Percentiles rank a stretch among this genome's conserved stretches.
phyloP scores from a whole-genome alignment of 2,888 invertebrate genomes.

The Diplolepis rosae region DNA sequence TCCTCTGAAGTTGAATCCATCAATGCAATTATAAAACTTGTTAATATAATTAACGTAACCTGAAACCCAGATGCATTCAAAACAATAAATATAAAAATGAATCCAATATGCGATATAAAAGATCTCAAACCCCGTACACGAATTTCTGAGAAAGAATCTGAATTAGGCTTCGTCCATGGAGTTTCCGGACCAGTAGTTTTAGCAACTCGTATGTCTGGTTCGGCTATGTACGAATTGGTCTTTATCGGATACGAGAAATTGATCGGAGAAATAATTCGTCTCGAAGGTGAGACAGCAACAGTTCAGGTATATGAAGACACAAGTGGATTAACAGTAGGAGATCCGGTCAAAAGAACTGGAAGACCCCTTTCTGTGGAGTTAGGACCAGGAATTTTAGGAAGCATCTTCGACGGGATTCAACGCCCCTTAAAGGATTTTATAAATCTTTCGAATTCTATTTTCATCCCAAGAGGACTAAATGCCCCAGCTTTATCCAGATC shows the following conservation, averaged over 20 bases:
- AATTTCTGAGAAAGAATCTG: conserved; percentile 78
- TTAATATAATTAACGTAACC: not conserved
- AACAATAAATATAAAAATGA: not conserved
- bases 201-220: conserved; percentile 97
- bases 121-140: not conserved
- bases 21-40: no score
- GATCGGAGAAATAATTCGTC: conserved; percentile 98
- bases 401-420: conserved; percentile 99
- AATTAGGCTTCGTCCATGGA: conserved; percentile 93
- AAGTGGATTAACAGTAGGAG: conserved; percentile 97
- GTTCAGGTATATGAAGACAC: conserved; percentile 96
- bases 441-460: conserved; percentile 92
- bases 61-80: not conserved
- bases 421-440: conserved; percentile 96
- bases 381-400: conserved; percentile 97
- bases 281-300: conserved; percentile 98
- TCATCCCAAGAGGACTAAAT: conserved; percentile 98
- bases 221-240: conserved; percentile 99
- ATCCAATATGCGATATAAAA: not conserved
- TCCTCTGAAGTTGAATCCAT: not conserved
- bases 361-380: conserved; percentile 98
- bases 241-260: conserved; percentile 96
- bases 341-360: conserved; percentile 96
- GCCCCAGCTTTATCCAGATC: conserved; percentile 88
- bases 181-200: conserved; percentile 99